These are phyloP conservation scores for Alentia gelatinosa DNA, from an alignment of 2,888 invertebrate genomes.

Conservation along the genomic window DNA sequence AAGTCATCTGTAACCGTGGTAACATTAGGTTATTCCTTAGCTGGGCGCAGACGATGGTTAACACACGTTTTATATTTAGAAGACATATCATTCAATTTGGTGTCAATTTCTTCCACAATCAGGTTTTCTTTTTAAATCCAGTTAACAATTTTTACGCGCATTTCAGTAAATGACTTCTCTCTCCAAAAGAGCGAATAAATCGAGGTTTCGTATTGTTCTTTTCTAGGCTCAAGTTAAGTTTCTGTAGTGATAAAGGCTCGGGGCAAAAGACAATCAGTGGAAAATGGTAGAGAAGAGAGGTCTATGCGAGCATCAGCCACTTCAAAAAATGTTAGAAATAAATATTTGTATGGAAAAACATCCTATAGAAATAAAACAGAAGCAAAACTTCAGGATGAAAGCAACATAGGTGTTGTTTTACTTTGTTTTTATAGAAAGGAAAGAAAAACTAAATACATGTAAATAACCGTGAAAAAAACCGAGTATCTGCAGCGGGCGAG, in stretches of 20 bases:
- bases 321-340: too few species aligned
- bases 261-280: neutral
- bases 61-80: too few species aligned
- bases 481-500: neutral
- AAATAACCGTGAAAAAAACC: neutral
- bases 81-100: too few species aligned
- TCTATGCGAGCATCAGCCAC: neutral
- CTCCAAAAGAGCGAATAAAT: neutral
- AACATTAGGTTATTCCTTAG: slow-evolving; percentile 8
- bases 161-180: neutral
- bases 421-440: too few species aligned
- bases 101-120: neutral
- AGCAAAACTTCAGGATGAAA: too few species aligned
- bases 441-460: neutral
- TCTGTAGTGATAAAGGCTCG: neutral
- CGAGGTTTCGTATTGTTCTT: neutral
- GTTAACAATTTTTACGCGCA: neutral
- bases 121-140: neutral
- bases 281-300: too few species aligned
- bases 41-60: neutral
- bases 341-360: neutral
- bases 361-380: too few species aligned
- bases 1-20: slow-evolving; percentile 53
- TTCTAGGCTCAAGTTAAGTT: neutral
- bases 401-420: too few species aligned